Base-by-base conservation (phyloP, 1,140 invertebrate genomes). In the Trachymyrmex cornetzi region DNA sequence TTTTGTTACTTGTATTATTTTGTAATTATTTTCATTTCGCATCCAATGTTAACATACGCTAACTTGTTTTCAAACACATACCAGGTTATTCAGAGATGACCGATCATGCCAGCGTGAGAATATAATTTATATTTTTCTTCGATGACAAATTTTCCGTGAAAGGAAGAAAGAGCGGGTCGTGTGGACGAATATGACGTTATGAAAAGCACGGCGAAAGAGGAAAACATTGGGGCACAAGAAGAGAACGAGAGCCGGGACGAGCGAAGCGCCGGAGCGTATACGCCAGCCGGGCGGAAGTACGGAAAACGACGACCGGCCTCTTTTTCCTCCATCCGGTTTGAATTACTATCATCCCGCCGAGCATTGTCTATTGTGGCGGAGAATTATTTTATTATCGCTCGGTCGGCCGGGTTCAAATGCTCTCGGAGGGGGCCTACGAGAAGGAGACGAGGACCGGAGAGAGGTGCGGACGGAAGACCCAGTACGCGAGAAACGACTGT, bases 321-420 rank as follows among this genome's bases (percentile, higher is more conserved):
- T 89, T 88, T 91, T 92, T 90, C 91, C 86, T 85, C 88, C 93
- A 91, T 93, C 93, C 94, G 92, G 92, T 94, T 94, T 94, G 92
- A 95, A 94, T 95, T 94, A 94, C 90, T 92, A 92, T 92, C 93
- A 91, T 93, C 89, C 91, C 92, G 89, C 72, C 90, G 71, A 88
- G 91, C 92, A 94, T 93, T 94, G 93, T 94, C 94, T 93, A 94
- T 94, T 95, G 93, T 94, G 92, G 89, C 90, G 92, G 90, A 94
- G 93, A 95, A 95, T 95, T 94, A 95, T 95, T 95, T 95, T 95
- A 95, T 95, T 94, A 94, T 94, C 94, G 92, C 87, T 92, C 91
- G 90, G 86, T 87, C 89, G 89, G 87, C 72, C 91, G 91, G 89
- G 84, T 88, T 86, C 87, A 77, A 85, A 89, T 91, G 80, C 59